Base-by-base conservation (phyloP, 2,113 vertebrate species). In the chimpanzee (Pan troglodytes) region DNA sequence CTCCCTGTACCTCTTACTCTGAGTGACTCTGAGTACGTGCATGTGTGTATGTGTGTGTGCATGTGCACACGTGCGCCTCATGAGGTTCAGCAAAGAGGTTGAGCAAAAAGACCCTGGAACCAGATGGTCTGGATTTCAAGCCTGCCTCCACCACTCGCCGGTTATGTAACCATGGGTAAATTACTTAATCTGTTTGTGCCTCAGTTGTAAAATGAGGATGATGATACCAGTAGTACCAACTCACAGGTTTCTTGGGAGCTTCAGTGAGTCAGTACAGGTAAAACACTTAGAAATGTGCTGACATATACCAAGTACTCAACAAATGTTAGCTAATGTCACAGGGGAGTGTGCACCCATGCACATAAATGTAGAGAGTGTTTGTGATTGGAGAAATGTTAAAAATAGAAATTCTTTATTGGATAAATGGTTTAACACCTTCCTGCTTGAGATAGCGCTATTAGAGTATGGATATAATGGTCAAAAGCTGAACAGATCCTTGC, bases 261-360 rank as follows among this genome's bases (percentile, higher is more conserved):
- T 45, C 48, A 1, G 0, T 1, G 45, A 30, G 13, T 38, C 3
- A 1, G 43, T 48, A 5, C 8, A 0, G 0, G 3, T 13, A 7
- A 14, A 57, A 32, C 38, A 14, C 27, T 23, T 13, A 13, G 81
- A 25, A 18, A 38, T 0, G 4, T 18, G 40, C 61, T 32, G 43
- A 38, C 16, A 0, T 20, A 20, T 64, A 35, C 27, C 6, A 25
- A 48, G 48, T 11, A 4, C 43, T n/a, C 72, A 30, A 1, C 4
- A 20, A 20, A 68, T 8, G 14, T 17, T 8, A 18, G 43, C 32
- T 23, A 2, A 2, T 10, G 12, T 45, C 72, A 12, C 1, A 6
- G 79, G 16, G 0, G 4, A 27, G 35, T 23, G 52, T 27, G 12
- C 14, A 27, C 55, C 23, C 13, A 0, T 4, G 25, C 30, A 1